Conservation (phyloP, 2,888 invertebrate genomes). For the Sarcophaga subvicina region DNA sequence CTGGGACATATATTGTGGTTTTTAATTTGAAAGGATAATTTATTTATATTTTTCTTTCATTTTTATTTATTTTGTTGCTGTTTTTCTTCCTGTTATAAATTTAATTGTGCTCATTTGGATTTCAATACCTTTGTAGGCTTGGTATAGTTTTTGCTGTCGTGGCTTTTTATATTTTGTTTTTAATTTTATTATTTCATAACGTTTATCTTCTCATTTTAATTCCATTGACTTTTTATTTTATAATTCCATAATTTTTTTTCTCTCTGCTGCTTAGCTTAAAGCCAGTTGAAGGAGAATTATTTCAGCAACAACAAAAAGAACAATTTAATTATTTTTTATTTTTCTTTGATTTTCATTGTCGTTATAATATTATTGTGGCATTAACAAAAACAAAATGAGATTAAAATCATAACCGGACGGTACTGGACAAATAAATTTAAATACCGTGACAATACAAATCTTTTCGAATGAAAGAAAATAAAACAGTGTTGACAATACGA, state of each 20-base stretch:
- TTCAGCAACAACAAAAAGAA: background rate
- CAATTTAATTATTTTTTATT: background rate
- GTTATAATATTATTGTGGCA: too few species aligned
- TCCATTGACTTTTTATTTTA: background rate
- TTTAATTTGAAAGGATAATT: background rate
- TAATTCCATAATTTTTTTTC: background rate
- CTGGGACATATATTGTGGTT: conserved; percentile 22
- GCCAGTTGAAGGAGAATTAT: background rate
- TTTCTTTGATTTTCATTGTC: background rate
- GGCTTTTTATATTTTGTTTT: too few species aligned
- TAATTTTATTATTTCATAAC: background rate
- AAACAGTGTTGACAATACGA: too few species aligned
- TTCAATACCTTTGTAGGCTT: background rate
- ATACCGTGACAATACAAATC: too few species aligned
- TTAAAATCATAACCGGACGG: too few species aligned
- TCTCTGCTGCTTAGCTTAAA: background rate
- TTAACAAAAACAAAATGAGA: too few species aligned
- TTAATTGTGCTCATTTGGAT: background rate
- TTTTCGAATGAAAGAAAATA: too few species aligned
- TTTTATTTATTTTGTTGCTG: background rate
- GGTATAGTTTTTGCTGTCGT: background rate
- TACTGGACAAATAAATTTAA: too few species aligned
- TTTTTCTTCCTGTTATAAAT: background rate
- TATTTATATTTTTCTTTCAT: background rate
- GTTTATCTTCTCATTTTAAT: background rate